Conservation (phyloP, 2,797 vertebrate genomes). For the Sebastes trivittatus region DNA sequence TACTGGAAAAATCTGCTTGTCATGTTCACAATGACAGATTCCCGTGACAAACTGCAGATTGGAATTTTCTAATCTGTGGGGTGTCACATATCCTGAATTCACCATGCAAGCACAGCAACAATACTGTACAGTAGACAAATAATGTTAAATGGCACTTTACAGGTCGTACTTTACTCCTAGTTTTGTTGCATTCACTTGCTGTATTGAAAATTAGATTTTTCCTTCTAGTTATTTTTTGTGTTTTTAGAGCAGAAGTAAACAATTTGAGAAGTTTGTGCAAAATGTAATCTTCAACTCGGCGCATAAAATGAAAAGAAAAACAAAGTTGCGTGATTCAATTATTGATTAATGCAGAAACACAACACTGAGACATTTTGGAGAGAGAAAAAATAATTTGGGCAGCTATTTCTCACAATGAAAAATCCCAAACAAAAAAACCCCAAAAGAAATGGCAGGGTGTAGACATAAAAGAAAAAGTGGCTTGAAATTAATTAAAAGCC, state of each 20-base stretch:
- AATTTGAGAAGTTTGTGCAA: background rate
- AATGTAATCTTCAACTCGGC: background rate
- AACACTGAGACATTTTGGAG: background rate
- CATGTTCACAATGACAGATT: constrained; percentile 55
- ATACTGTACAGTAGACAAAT: constrained; percentile 1
- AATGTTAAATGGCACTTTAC: background rate
- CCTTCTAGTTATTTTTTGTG: background rate
- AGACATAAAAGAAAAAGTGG: background rate
- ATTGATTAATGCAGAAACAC: background rate
- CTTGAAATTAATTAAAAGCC: constrained; percentile 14
- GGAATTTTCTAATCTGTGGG: constrained; percentile 55
- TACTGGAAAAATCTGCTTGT: constrained; percentile 55
- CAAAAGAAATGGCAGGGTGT: background rate
- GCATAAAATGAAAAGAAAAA: background rate
- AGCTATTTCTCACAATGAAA: background rate
- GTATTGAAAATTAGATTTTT: background rate
- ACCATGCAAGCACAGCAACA: constrained; percentile 32
- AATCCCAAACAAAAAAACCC: background rate
- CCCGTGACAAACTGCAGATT: constrained; percentile 54
- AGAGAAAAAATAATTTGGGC: background rate
- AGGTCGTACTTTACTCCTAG: background rate
- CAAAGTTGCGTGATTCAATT: background rate
- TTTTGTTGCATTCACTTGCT: background rate
- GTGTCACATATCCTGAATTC: constrained; percentile 26
- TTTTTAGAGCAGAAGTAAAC: background rate